These are phyloP conservation scores for Sinodicranocentrus sp. DNA, from an alignment of 2,888 invertebrate species.

Conservation along the genomic window DNA sequence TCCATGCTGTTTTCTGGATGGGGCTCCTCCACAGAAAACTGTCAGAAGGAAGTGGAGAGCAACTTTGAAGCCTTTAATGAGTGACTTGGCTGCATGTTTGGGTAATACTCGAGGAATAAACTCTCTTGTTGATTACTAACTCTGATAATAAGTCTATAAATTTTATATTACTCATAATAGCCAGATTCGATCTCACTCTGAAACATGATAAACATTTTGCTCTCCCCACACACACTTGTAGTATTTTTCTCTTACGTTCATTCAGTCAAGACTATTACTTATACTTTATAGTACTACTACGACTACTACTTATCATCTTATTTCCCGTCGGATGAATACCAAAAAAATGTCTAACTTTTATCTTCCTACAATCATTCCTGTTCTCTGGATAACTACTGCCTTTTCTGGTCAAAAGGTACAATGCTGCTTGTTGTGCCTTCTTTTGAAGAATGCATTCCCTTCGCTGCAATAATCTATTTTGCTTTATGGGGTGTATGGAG, in stretches of 20 bases:
- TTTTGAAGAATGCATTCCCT: too few species aligned
- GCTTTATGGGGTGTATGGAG: neutral
- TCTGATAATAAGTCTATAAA: conserved; percentile 56
- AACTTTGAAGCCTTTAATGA: too few species aligned
- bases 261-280: conserved; percentile 14
- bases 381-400: neutral
- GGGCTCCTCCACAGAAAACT: too few species aligned
- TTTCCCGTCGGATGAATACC: conserved; percentile 17
- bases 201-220: conserved; percentile 20
- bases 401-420: too few species aligned
- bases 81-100: too few species aligned
- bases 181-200: conserved; percentile 48
- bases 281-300: conserved; percentile 1
- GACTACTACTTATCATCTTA: conserved; percentile 4
- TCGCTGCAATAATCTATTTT: neutral
- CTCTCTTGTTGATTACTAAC: conserved; percentile 30
- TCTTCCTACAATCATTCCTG: conserved; percentile 40
- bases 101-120: neutral
- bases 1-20: neutral
- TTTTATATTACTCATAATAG: conserved; percentile 52
- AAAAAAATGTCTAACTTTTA: conserved; percentile 43
- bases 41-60: too few species aligned
- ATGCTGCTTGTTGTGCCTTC: too few species aligned
- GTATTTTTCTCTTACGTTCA: conserved; percentile 33
- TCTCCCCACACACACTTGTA: neutral